Conservation (phyloP, 2,888 invertebrate species). For the Macropis europaea region DNA sequence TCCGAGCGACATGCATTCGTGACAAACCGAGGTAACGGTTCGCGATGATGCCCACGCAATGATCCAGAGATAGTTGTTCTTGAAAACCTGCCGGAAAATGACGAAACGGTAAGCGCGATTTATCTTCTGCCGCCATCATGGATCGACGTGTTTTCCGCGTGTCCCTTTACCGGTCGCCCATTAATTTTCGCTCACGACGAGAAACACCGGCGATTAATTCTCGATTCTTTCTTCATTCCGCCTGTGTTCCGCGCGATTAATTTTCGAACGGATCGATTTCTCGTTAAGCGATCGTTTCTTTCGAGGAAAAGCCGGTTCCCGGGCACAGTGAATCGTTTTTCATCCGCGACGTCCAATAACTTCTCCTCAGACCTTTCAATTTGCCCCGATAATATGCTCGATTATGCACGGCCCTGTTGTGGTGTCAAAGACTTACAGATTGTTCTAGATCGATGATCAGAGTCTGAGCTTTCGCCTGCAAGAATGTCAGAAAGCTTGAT, state of each 20-base stretch:
- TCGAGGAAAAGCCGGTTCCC: conserved; percentile 5
- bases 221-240: conserved; percentile 2
- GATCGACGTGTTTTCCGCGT: conserved; percentile 7
- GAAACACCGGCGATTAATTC: not conserved
- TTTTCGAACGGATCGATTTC: not conserved
- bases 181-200: conserved; percentile 16
- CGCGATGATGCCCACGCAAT: conserved; percentile 29
- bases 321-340: not conserved
- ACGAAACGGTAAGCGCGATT: conserved; percentile 26
- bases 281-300: not conserved
- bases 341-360: not conserved
- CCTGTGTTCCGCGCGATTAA: conserved; percentile 19
- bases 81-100: conserved; percentile 45
- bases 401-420: no score
- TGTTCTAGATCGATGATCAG: no score
- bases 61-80: not conserved
- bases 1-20: conserved; percentile 30
- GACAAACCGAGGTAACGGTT: conserved; percentile 55
- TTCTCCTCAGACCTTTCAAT: conserved; percentile 1
- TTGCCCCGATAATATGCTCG: no score
- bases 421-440: no score
- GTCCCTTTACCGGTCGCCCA: conserved; percentile 15
- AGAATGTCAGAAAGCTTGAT: no score
- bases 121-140: conserved; percentile 3
- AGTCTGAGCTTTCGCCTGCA: no score